Evolutionary conservation across 2,888 invertebrate genomes (phyloP).

Genomic region (Dioctria linearis): DNA sequence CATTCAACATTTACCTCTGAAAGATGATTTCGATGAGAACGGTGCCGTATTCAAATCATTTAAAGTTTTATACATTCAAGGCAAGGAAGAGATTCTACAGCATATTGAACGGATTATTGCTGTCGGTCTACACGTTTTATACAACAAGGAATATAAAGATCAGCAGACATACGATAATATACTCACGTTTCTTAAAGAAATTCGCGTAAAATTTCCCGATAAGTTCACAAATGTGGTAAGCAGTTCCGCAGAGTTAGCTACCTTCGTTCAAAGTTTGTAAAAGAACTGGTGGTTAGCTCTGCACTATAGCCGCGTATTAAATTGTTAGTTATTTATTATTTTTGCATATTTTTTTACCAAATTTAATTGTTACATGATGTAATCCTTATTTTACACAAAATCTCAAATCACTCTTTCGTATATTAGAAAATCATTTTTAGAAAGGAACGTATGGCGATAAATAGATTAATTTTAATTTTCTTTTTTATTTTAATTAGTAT

Average conservation of each 20-base stretch:
- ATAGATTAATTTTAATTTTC: conserved; percentile 1
- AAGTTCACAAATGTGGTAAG: conserved; percentile 73
- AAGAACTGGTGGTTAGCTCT: background rate
- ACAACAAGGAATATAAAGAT: conserved; percentile 73
- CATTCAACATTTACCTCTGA: conserved; percentile 79
- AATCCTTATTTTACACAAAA: background rate
- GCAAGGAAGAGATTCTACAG: conserved; percentile 73
- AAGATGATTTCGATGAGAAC: conserved; percentile 83
- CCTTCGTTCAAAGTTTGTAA: conserved; percentile 61
- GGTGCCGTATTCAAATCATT: conserved; percentile 79
- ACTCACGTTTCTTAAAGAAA: conserved; percentile 73
- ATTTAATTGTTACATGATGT: background rate
- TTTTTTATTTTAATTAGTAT: conserved; percentile 9
- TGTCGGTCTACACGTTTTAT: conserved; percentile 73
- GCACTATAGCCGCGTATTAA: background rate
- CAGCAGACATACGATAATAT: conserved; percentile 65
- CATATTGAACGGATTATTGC: conserved; percentile 74
- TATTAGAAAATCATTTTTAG: background rate
- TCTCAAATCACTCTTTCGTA: background rate
- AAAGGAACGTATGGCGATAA: background rate
- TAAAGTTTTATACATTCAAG: conserved; percentile 76
- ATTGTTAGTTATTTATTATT: background rate
- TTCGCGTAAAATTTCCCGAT: conserved; percentile 74
- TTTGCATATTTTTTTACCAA: background rate
- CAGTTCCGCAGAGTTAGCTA: conserved; percentile 65